Percentiles rank a stretch among this genome's conserved stretches.
Evolutionary conservation across 2,888 invertebrate species (phyloP).

Genomic region (Noctua fimbriata): DNA sequence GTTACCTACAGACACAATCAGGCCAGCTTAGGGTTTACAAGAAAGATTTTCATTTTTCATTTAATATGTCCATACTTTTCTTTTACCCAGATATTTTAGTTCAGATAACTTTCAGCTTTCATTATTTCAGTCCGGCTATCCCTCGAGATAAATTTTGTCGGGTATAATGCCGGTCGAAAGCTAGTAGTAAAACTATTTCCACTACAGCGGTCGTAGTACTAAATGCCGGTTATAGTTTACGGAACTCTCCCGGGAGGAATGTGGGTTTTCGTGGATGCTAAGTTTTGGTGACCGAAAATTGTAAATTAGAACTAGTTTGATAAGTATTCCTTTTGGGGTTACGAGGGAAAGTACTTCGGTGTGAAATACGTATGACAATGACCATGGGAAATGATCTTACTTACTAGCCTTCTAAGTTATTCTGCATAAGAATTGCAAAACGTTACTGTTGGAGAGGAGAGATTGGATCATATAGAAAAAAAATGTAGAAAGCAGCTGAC

Average conservation of each 20-base stretch:
- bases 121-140: conserved; percentile 17
- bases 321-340: background rate
- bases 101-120: background rate
- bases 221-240: conserved; percentile 18
- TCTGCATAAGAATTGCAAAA: too few species aligned
- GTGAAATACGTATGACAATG: background rate
- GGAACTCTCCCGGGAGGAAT: conserved; percentile 16
- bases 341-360: background rate
- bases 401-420: too few species aligned
- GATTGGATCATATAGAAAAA: too few species aligned
- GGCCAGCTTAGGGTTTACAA: too few species aligned
- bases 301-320: conserved; percentile 15
- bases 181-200: conserved; percentile 29
- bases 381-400: background rate
- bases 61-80: background rate
- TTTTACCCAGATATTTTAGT: background rate
- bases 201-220: background rate
- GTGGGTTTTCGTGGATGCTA: background rate
- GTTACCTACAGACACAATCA: too few species aligned
- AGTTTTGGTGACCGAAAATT: conserved; percentile 19
- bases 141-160: conserved; percentile 33
- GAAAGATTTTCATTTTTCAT: too few species aligned
- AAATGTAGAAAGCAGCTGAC: too few species aligned
- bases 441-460: too few species aligned
- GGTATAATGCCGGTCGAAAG: conserved; percentile 4